Evolutionary conservation across 2,113 vertebrate genomes (phyloP), one percentile per base, ranked within the genome.

Genomic region (Prionailurus bengalensis): DNA sequence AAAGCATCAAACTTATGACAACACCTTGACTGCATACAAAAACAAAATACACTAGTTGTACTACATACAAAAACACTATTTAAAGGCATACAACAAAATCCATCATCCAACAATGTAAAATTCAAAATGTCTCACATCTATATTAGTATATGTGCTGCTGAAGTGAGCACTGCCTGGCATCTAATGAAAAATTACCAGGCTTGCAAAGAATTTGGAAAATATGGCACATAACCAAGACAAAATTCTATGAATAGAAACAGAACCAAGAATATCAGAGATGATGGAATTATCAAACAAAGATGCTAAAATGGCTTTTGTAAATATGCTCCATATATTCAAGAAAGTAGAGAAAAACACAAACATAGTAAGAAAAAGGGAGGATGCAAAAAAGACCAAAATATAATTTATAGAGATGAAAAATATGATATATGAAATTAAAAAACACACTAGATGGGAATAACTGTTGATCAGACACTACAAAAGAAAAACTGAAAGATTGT

Each of bases 171-270:
- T 21, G 55, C 55, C 55, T 58, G 42, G 3, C 31, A 61, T 76
- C n/a, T 14, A 68, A 29, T 42, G 1, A 73, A n/a, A 93, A 95
- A 81, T 31, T 42, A 63, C 19, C 31, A 42, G 58, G 48, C 36
- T 76, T 94, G 33, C 48, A 71, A 87, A 94, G 84, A 68, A 68
- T 58, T 1, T 86, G 33, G 65, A 85, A 93, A 95, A 81, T 80
- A 48, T 45, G 42, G n/a, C 27, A 74, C 21, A 91, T 36, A 61
- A 14, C 2, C 15, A 76, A 14, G 39, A 66, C 45, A 89, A 93
- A 90, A 86, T 53, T 89, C 19, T 61, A 19, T 73, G 53, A 90
- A 73, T 15, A 89, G 39, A 85, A 66, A 58, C 4, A 90, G 53
- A 85, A 4, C n/a, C 55, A 89, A 55, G 36, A 86, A 79, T 84